Percentiles rank a stretch among this genome's conserved stretches.
Conservation (phyloP, 1,140 invertebrate species). For the Archegozetes longisetosus region DNA sequence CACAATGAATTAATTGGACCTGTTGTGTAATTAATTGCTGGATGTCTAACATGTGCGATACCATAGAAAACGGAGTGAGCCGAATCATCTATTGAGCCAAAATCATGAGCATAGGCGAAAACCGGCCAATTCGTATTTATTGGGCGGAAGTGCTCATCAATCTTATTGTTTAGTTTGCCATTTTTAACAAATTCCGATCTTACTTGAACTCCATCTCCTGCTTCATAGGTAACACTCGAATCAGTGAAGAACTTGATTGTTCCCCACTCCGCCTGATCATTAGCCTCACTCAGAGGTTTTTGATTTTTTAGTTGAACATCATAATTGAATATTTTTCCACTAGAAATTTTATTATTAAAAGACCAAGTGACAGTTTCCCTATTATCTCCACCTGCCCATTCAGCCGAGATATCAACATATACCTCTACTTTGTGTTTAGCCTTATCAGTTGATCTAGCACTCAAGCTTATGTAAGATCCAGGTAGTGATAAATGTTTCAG, state of each 20-base stretch:
- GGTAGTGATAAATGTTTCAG: neutral
- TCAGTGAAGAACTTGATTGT: neutral
- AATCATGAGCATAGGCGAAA: neutral
- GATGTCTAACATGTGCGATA: neutral
- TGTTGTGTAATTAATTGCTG: neutral
- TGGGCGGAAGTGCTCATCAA: neutral
- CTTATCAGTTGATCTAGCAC: neutral
- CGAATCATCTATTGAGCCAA: neutral
- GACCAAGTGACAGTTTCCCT: neutral
- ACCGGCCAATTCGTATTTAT: neutral
- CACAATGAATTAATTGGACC: neutral
- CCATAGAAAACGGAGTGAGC: neutral
- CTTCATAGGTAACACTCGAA: neutral
- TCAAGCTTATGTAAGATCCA: neutral
- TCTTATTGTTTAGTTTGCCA: neutral
- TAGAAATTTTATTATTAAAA: neutral
- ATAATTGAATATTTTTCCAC: neutral
- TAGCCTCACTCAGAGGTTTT: neutral
- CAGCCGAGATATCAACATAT: neutral
- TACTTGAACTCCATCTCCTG: neutral
- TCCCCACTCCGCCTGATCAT: neutral
- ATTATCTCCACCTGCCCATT: neutral
- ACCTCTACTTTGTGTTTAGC: neutral
- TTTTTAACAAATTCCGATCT: neutral
- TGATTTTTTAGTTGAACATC: neutral